Evolutionary conservation across 2,113 vertebrate species (phyloP), one percentile per base, ranked within the genome.

Genomic region (Rhinopomastus cyanomelas): DNA sequence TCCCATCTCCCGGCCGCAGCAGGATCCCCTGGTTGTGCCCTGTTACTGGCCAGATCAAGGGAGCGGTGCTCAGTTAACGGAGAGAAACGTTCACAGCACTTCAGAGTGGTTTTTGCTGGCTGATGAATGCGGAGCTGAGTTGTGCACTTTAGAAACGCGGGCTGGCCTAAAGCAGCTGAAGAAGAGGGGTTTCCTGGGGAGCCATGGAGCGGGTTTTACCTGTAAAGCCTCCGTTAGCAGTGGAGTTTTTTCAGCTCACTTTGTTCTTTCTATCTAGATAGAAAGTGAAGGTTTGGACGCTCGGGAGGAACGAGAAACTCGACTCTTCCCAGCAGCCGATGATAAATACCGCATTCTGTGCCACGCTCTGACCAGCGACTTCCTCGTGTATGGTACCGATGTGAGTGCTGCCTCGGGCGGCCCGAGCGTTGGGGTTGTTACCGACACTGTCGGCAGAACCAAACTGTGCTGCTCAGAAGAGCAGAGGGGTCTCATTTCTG

Each of bases 371-470:
- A 99, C 99, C 29, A 90, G 94, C 32, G 99, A 99, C 83, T 99
- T 99, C 97, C 98, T 99, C 67, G 98, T 99, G 97, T 99, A 98
- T n/a, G 98, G 98, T 88, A 99, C 99, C 42, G 98, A 99, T 90
- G 99, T 99, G 97, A 93, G 98, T 95, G 87, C 60, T 68, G 32
- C 25, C 59, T 65, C 39, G 79, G 16, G 8, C 90, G 48, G 3
- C 74, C 60, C 69, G 42, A 55, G 86, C 85, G 46, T 59, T 90
- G 81, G 30, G 3, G n/a, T 46, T 94, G 23, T 29, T 66, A 11
- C 23, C 71, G 5, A 34, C 72, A 44, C 13, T 75, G 76, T 39
- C 61, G 37, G 32, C 3, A 55, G 67, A 71, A 71, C n/a, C 30
- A n/a, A 36, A 39, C 46, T 25, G 22, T 46, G 15, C 13, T 25